phyloP scores from a whole-genome alignment of 1,140 invertebrate species.

The Linepithema humile region DNA sequence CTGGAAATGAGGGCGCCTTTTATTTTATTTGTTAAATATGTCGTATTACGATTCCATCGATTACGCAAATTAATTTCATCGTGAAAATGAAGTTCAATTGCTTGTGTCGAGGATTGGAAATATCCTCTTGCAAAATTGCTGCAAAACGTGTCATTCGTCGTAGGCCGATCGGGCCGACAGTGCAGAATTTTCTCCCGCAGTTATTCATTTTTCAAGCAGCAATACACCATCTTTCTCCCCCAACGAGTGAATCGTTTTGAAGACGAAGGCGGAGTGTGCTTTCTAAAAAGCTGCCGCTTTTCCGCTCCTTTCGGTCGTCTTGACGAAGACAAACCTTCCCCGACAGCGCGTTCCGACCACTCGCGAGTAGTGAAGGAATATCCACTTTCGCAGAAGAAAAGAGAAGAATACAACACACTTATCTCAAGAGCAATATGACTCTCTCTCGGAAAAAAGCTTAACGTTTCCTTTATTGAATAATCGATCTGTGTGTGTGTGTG shows the following conservation, averaged over 20 bases:
- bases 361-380: conserved; percentile 9
- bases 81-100: not conserved
- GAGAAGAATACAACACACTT: conserved; percentile 51
- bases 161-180: conserved; percentile 32
- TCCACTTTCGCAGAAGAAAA: conserved; percentile 23
- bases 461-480: conserved; percentile 10
- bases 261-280: conserved; percentile 60
- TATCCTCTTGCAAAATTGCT: conserved; percentile 3
- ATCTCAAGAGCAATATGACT: conserved; percentile 30
- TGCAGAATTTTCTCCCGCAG: conserved; percentile 19
- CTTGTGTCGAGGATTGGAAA: not conserved
- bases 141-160: conserved; percentile 34
- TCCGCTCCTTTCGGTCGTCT: conserved; percentile 62
- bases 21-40: not conserved
- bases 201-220: conserved; percentile 71
- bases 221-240: conserved; percentile 64
- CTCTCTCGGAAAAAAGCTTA: conserved; percentile 4
- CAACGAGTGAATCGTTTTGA: conserved; percentile 65
- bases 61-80: not conserved
- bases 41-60: not conserved
- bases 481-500: not conserved
- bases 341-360: conserved; percentile 8
- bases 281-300: conserved; percentile 70
- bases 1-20: not conserved
- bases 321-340: conserved; percentile 71